These are phyloP conservation scores for Heliopora coerulea DNA, from an alignment of 92 coral and sea anemone genomes.

Conservation along the genomic window DNA sequence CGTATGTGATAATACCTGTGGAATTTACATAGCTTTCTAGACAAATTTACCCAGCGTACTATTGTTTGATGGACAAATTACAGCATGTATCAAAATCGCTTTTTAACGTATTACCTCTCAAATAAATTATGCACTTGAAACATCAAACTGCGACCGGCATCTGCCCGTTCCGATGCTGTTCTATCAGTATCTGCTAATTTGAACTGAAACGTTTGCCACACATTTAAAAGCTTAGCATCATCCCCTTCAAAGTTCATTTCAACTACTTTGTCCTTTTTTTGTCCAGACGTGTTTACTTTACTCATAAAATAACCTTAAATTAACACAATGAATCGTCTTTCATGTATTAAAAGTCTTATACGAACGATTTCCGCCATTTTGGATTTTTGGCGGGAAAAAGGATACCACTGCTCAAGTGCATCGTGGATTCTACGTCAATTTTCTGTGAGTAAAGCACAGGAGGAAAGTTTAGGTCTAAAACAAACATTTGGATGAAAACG, in stretches of 20 bases:
- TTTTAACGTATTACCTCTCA: conserved; percentile 48
- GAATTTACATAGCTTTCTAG: too few relatives aligned
- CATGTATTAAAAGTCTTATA: too few relatives aligned
- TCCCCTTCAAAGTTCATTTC: conserved; percentile 58
- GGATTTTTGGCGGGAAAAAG: conserved; percentile 22
- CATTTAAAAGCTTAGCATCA: conserved; percentile 59
- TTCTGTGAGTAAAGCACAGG: background rate
- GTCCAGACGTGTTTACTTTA: background rate
- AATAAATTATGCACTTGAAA: conserved; percentile 55
- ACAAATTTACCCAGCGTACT: too few relatives aligned
- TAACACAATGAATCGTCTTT: too few relatives aligned
- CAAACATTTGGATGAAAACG: too few relatives aligned
- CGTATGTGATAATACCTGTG: too few relatives aligned
- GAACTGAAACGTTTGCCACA: conserved; percentile 79
- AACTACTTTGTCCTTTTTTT: background rate
- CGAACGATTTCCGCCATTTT: conserved; percentile 43
- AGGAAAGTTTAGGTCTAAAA: too few relatives aligned
- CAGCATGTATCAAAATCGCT: too few relatives aligned
- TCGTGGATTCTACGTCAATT: background rate
- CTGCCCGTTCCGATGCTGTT: conserved; percentile 53
- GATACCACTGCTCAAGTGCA: background rate
- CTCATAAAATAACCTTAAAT: too few relatives aligned
- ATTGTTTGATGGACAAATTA: too few relatives aligned
- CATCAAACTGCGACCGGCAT: conserved; percentile 67
- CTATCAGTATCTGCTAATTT: conserved; percentile 51